These are phyloP conservation scores for Pseudomyrmex sp. DNA, from an alignment of 1,140 invertebrate species.

Conservation along the genomic window DNA sequence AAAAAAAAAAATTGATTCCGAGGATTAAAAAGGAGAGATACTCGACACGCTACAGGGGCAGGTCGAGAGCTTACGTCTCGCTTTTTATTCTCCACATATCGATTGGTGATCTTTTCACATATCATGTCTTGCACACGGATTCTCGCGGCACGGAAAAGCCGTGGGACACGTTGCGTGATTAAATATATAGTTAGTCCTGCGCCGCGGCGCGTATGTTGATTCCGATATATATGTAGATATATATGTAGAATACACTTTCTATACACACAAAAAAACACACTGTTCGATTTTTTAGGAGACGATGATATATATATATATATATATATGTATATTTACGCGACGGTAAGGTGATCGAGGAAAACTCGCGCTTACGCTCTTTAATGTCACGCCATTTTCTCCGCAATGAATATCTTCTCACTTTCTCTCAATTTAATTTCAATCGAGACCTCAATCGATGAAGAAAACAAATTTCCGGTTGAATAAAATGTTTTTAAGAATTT, in stretches of 20 bases:
- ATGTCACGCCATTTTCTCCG: neutral
- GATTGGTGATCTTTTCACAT: slow-evolving; percentile 70
- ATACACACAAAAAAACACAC: slow-evolving; percentile 9
- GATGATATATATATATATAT: neutral
- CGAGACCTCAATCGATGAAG: neutral
- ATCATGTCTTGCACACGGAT: slow-evolving; percentile 58
- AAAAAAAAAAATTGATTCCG: neutral
- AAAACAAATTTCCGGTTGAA: neutral
- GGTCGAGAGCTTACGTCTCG: slow-evolving; percentile 54
- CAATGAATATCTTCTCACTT: neutral
- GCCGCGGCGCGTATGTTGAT: slow-evolving; percentile 57
- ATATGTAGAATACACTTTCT: slow-evolving; percentile 70
- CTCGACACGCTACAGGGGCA: slow-evolving; percentile 58
- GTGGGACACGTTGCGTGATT: slow-evolving; percentile 59
- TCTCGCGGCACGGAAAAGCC: slow-evolving; percentile 34
- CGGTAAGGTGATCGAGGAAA: neutral
- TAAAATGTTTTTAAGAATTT: neutral
- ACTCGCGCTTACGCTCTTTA: slow-evolving; percentile 24
- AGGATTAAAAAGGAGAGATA: slow-evolving; percentile 23
- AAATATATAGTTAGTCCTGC: slow-evolving; percentile 61
- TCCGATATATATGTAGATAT: slow-evolving; percentile 67
- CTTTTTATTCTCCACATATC: slow-evolving; percentile 71
- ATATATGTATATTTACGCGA: neutral
- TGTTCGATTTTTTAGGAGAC: slow-evolving; percentile 55
- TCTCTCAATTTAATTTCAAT: neutral